Base-by-base conservation (phyloP, 2,797 vertebrate species). In the Sarcophilus harrisii region DNA sequence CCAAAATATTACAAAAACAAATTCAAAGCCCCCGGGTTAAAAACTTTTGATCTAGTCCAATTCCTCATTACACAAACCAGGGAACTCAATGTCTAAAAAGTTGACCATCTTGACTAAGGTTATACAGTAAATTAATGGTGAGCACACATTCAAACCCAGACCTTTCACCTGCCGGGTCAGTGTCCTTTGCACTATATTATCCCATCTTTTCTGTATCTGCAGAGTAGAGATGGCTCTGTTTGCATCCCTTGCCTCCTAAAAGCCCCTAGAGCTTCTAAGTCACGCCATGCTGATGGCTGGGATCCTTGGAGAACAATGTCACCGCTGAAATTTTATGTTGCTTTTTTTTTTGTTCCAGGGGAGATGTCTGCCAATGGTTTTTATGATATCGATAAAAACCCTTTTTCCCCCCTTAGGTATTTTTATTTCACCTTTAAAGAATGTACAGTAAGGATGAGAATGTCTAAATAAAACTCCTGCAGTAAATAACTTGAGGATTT, bases 391-490 rank as follows among this genome's bases (percentile, higher is more conserved):
- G 55, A 95, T 98, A 97, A 97, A 97, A 97, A 95, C 52, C 8
- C 28, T 4, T 91, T 93, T 62, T 45, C 4, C 30, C 58, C 94
- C 95, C 94, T 95, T 97, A 96, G 95, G 96, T 97, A 96, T 95
- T 97, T 98, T 97, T 95, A 98, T 96, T 97, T 96, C 97, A 97
- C 95, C 96, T 96, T 96, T 97, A 97, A 96, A 98, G 90, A 94
- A 96, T 96, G 90, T 95, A 93, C 94, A 96, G 94, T 94, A 96
- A 97, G 93, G 73, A 90, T 13, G 90, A 97, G 94, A 94, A 96
- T 95, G 96, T 96, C 94, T 57, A 0, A 1, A 91, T 95, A 96
- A 95, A 96, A 96, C 94, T 92, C 94, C 93, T 8, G 73, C 95
- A 91, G 60, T 97, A 96, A 97, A 96, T 97, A 97, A 96, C 92